These are phyloP conservation scores for Caprella mutica DNA, from an alignment of 2,888 invertebrate species.

Conservation along the genomic window DNA sequence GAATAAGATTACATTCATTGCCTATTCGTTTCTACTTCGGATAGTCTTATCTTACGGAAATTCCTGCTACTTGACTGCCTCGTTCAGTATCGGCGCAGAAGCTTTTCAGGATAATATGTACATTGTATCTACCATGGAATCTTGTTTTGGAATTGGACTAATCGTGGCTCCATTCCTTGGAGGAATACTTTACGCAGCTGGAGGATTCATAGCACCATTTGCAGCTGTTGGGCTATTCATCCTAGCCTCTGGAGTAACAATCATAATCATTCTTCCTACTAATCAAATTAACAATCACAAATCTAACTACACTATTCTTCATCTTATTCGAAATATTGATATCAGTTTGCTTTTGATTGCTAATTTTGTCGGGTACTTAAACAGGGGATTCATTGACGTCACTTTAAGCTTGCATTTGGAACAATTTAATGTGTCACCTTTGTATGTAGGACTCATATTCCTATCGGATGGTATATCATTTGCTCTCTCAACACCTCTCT, in stretches of 20 bases:
- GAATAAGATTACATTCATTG: constrained; percentile 40
- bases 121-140: too few relatives aligned
- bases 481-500: constrained; percentile 62
- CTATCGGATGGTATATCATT: constrained; percentile 71
- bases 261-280: constrained; percentile 56
- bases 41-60: constrained; percentile 44
- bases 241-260: constrained; percentile 60
- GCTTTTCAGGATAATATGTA: too few relatives aligned
- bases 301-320: constrained; percentile 48
- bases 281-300: constrained; percentile 18
- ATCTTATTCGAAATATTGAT: constrained; percentile 58
- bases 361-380: constrained; percentile 64
- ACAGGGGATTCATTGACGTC: constrained; percentile 76
- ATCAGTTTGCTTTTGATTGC: constrained; percentile 57
- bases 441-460: constrained; percentile 65
- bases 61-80: too few relatives aligned
- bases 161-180: constrained; percentile 85
- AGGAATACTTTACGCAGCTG: constrained; percentile 65
- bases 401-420: constrained; percentile 78
- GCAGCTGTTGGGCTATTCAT: constrained; percentile 62
- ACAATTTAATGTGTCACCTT: constrained; percentile 48
- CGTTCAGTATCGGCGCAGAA: too few relatives aligned
- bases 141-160: constrained; percentile 73
- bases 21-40: constrained; percentile 43
- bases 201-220: constrained; percentile 70